phyloP scores from a whole-genome alignment of 2,113 vertebrate genomes.

The Tapirus terrestris region DNA sequence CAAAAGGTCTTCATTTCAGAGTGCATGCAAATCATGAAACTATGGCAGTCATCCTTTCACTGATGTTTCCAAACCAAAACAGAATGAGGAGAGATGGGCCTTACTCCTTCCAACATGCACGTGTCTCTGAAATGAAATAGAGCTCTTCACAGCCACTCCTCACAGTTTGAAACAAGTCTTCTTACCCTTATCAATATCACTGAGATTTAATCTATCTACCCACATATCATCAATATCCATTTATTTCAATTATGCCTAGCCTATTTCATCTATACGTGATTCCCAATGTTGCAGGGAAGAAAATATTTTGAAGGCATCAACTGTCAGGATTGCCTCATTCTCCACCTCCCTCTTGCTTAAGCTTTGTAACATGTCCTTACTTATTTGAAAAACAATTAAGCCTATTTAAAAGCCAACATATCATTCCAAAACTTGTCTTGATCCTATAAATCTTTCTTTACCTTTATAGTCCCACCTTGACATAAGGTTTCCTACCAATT shows the following conservation, averaged over 20 bases:
- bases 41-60: background rate
- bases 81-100: background rate
- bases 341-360: background rate
- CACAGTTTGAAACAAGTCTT: background rate
- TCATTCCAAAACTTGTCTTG: background rate
- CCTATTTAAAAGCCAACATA: slow-evolving; percentile 59
- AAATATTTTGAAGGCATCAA: background rate
- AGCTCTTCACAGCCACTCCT: background rate
- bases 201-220: background rate
- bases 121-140: background rate
- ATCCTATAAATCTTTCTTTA: background rate
- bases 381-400: slow-evolving; percentile 46
- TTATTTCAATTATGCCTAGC: background rate
- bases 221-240: background rate
- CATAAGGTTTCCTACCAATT: slow-evolving; percentile 11
- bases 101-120: background rate
- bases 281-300: background rate
- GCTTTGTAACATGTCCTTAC: slow-evolving; percentile 20
- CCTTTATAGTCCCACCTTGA: background rate
- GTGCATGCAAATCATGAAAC: background rate
- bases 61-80: background rate
- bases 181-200: background rate
- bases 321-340: slow-evolving; percentile 50
- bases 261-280: background rate
- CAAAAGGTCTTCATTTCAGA: slow-evolving; percentile 35